Conservation (phyloP, 2,888 invertebrate species). For the Nudaria mundana region DNA sequence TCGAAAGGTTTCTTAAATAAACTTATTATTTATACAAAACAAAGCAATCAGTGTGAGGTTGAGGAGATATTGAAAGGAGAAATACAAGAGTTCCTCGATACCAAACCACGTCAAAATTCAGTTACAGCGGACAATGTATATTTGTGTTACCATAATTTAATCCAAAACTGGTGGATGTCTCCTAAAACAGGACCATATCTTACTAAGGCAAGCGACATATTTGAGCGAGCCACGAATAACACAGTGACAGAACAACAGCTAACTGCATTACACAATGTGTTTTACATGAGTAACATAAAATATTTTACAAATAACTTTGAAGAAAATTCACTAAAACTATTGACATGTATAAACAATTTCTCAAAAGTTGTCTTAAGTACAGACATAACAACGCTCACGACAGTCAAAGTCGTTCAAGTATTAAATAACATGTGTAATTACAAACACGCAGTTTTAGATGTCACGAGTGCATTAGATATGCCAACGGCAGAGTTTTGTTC, state of each 20-base stretch:
- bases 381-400: conserved; percentile 1
- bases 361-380: conserved; percentile 1
- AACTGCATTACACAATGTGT: conserved; percentile 2
- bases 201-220: conserved; percentile 4
- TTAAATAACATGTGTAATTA: not conserved
- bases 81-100: conserved; percentile 4
- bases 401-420: conserved; percentile 6
- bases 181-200: conserved; percentile 2
- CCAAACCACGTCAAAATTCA: not conserved
- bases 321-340: not conserved
- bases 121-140: conserved; percentile 15
- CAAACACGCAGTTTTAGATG: conserved; percentile 2
- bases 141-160: conserved; percentile 16
- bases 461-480: conserved; percentile 1
- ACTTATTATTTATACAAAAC: conserved; percentile 21
- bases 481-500: not conserved
- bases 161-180: conserved; percentile 20
- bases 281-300: conserved; percentile 2
- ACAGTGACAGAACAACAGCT: conserved; percentile 12
- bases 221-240: conserved; percentile 9
- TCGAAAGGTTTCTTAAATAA: conserved; percentile 13
- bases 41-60: conserved; percentile 13
- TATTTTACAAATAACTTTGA: not conserved
- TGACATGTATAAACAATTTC: not conserved
- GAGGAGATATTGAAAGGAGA: conserved; percentile 13